Conservation (phyloP, 2,888 invertebrate genomes). For the Coremacera marginata region DNA sequence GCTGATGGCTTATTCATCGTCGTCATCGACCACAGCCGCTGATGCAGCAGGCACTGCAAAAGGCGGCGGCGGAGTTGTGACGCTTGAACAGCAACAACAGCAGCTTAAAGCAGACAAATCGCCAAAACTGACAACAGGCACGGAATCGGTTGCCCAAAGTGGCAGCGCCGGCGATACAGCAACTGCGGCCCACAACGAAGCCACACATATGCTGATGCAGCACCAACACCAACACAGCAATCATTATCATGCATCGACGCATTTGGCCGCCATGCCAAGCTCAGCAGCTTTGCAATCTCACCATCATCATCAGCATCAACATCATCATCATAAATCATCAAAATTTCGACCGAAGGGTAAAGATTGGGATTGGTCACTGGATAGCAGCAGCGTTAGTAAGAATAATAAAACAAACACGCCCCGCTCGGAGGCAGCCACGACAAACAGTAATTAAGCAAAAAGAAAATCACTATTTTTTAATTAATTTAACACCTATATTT, state of each 20-base stretch:
- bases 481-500: too few species aligned
- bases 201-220: slow-evolving; percentile 10
- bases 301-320: slow-evolving; percentile 47
- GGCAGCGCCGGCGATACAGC: not conserved
- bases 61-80: slow-evolving; percentile 50
- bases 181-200: slow-evolving; percentile 29
- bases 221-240: slow-evolving; percentile 32
- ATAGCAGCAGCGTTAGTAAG: slow-evolving; percentile 58
- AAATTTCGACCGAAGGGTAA: slow-evolving; percentile 81
- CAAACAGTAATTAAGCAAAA: slow-evolving; percentile 51
- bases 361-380: slow-evolving; percentile 77
- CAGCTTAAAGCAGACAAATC: slow-evolving; percentile 48
- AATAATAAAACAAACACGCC: slow-evolving; percentile 34
- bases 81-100: slow-evolving; percentile 34
- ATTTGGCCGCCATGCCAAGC: not conserved
- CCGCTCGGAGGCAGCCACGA: slow-evolving; percentile 22
- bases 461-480: slow-evolving; percentile 10
- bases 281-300: not conserved
- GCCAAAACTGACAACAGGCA: slow-evolving; percentile 49
- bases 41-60: slow-evolving; percentile 59
- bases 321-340: slow-evolving; percentile 72
- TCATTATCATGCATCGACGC: not conserved
- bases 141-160: not conserved
- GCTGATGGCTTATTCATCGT: slow-evolving; percentile 60
- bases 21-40: slow-evolving; percentile 54